Evolutionary conservation across 2,888 invertebrate genomes (phyloP).

Genomic region (Lamellibrachia columna): DNA sequence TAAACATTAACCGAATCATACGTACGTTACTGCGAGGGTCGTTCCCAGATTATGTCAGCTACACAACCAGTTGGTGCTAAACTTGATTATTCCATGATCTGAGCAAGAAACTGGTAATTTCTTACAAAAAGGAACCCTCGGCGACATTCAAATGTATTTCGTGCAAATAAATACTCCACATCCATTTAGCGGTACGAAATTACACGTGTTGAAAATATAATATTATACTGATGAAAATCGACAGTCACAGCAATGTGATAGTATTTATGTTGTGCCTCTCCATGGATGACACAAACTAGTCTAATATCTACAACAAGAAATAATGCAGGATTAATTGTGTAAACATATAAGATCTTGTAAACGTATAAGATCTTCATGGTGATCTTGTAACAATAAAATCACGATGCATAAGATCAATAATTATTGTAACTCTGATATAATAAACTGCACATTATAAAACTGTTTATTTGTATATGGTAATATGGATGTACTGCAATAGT

Average conservation of each 20-base stretch:
- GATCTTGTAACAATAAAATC: background rate
- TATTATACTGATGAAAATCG: background rate
- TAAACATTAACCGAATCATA: background rate
- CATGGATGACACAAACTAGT: background rate
- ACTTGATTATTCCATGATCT: too few species aligned
- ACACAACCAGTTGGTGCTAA: too few species aligned
- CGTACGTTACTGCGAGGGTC: background rate
- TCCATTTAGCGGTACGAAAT: background rate
- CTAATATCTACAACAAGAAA: background rate
- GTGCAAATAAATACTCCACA: background rate
- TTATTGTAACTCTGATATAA: background rate
- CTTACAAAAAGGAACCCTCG: background rate
- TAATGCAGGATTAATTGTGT: background rate
- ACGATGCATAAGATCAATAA: background rate
- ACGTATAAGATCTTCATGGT: background rate
- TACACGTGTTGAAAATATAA: background rate
- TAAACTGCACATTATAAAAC: too few species aligned
- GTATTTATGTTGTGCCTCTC: background rate
- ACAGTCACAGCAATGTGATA: background rate
- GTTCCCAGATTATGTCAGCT: too few species aligned
- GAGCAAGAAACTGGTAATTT: too few species aligned
- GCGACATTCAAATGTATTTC: background rate
- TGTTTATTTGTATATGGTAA: too few species aligned
- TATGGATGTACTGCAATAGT: too few species aligned
- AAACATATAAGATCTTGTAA: background rate